Percentiles rank a stretch among this genome's conserved stretches.
Evolutionary conservation across 35 echinoderm and acorn worm genomes (phyloP).

Genomic region (Ophiothrix spiculata): DNA sequence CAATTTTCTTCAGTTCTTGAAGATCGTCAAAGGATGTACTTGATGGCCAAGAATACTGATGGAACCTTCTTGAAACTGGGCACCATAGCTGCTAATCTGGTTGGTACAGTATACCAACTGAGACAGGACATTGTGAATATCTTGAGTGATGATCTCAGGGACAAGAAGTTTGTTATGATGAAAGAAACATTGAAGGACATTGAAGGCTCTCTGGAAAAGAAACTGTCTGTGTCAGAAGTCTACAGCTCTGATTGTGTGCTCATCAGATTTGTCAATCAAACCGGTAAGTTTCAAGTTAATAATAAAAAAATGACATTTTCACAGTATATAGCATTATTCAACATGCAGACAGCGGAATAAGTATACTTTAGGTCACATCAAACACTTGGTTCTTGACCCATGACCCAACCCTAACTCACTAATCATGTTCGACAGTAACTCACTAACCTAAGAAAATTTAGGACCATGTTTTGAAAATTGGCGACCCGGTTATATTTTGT

Average conservation of each 20-base stretch:
- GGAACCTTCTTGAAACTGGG: constrained; percentile 89
- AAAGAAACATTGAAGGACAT: constrained; percentile 79
- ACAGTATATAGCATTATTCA: no score
- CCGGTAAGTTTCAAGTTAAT: neutral
- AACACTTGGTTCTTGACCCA: no score
- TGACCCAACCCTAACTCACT: no score
- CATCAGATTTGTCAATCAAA: constrained; percentile 48
- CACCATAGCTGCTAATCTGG: constrained; percentile 59
- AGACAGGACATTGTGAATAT: constrained; percentile 51
- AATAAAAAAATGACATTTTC: no score
- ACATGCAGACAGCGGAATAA: no score
- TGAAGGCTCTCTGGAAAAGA: constrained; percentile 64
- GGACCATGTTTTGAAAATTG: no score
- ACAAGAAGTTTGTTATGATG: constrained; percentile 83
- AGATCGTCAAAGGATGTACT: constrained; percentile 53
- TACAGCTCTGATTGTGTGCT: constrained; percentile 46
- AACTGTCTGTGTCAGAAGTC: constrained; percentile 51
- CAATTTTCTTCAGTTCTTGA: constrained; percentile 34
- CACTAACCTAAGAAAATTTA: no score
- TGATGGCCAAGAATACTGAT: constrained; percentile 80
- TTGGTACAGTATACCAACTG: constrained; percentile 64
- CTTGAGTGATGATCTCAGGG: constrained; percentile 42
- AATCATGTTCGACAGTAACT: no score
- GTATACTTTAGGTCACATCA: no score
- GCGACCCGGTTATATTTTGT: no score